phyloP scores from a whole-genome alignment of 2,888 invertebrate species.

The Harpalus rufipes region DNA sequence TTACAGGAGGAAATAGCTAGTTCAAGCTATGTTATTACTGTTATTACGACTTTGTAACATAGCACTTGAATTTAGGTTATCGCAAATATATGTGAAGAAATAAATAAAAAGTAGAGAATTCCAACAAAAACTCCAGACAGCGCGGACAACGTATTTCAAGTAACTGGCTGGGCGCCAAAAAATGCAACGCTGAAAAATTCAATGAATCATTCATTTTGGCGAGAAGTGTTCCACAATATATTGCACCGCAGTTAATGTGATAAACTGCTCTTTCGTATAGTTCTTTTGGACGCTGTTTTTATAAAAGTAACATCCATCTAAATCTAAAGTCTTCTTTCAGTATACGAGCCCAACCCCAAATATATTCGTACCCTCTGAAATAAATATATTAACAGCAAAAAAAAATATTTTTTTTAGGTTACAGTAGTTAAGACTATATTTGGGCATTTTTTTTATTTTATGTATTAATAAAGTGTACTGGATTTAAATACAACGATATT shows the following conservation, averaged over 20 bases:
- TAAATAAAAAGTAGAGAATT: slow-evolving; percentile 10
- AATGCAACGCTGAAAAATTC: slow-evolving; percentile 27
- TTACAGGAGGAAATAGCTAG: background rate
- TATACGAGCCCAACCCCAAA: too few relatives aligned
- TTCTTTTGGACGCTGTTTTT: background rate
- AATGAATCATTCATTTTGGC: slow-evolving; percentile 40
- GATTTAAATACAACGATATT: too few relatives aligned
- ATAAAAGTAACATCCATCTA: background rate
- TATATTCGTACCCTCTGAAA: too few relatives aligned
- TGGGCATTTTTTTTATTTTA: too few relatives aligned
- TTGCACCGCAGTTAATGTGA: background rate
- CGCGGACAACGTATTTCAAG: slow-evolving; percentile 31
- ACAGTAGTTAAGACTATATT: too few relatives aligned
- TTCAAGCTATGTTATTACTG: background rate
- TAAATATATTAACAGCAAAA: too few relatives aligned
- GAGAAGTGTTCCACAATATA: slow-evolving; percentile 9
- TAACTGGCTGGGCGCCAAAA: slow-evolving; percentile 11
- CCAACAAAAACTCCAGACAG: slow-evolving; percentile 30
- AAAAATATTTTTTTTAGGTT: too few relatives aligned
- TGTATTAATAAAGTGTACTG: too few relatives aligned
- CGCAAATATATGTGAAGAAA: slow-evolving; percentile 14
- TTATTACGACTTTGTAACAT: background rate
- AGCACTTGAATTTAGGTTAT: slow-evolving; percentile 25
- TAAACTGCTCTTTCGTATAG: background rate
- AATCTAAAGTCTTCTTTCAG: too few relatives aligned